Conservation (phyloP, 2,888 invertebrate species). For the Cactoblastis cactorum region DNA sequence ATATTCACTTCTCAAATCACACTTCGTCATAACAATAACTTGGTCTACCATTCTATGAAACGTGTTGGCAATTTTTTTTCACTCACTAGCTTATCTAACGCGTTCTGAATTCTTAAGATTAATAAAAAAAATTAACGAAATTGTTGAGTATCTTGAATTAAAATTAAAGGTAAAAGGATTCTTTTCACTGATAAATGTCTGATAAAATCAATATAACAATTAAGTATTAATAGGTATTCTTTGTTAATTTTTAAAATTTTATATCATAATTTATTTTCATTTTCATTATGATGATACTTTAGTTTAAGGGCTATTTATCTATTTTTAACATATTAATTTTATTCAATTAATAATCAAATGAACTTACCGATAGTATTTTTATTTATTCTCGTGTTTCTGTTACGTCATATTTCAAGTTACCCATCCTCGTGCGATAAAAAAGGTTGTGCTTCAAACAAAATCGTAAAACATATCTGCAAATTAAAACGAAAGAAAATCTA, state of each 20-base stretch:
- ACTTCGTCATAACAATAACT: conserved; percentile 32
- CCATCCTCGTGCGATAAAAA: conserved; percentile 1
- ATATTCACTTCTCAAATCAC: background rate
- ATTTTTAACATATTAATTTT: no score
- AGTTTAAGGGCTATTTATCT: no score
- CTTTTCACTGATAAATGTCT: no score
- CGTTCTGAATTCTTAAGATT: conserved; percentile 23
- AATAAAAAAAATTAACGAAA: conserved; percentile 10
- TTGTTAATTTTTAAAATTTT: no score
- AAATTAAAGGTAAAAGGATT: no score
- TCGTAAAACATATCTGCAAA: background rate
- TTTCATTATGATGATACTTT: no score
- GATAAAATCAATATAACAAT: no score
- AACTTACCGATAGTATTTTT: background rate
- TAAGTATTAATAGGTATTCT: no score
- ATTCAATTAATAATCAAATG: background rate
- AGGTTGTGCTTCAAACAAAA: conserved; percentile 8
- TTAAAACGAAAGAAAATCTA: background rate
- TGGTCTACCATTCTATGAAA: conserved; percentile 44
- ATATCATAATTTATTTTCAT: no score
- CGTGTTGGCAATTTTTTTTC: conserved; percentile 34
- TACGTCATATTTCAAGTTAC: background rate
- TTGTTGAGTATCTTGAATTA: no score
- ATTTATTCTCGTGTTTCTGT: background rate
- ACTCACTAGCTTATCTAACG: conserved; percentile 21